These are phyloP conservation scores for Lagocephalus sceleratus DNA, from an alignment of 2,797 vertebrate genomes.

Conservation along the genomic window DNA sequence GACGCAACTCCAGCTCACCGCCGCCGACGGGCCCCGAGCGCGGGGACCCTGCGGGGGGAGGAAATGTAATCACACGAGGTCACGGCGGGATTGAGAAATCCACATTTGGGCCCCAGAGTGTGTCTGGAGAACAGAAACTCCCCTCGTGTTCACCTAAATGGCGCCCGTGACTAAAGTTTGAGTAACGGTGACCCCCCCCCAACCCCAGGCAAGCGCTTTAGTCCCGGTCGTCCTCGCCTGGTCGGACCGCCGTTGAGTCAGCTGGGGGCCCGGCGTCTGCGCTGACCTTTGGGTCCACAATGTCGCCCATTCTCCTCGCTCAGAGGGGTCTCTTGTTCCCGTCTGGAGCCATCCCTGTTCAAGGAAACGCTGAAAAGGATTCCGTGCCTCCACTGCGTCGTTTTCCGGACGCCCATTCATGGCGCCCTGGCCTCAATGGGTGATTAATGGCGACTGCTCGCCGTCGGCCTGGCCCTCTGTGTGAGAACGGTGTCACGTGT, in stretches of 20 bases:
- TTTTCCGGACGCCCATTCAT: slow-evolving; percentile 50
- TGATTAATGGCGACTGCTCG: slow-evolving; percentile 28
- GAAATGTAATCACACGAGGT: slow-evolving; percentile 32
- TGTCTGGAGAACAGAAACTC: slow-evolving; percentile 40
- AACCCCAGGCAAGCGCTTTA: slow-evolving; percentile 26
- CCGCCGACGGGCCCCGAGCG: background rate
- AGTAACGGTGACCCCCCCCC: slow-evolving; percentile 61
- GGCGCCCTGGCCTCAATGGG: slow-evolving; percentile 8
- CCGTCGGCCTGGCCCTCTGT: slow-evolving; percentile 3
- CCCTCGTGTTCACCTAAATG: slow-evolving; percentile 37
- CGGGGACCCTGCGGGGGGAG: slow-evolving; percentile 9
- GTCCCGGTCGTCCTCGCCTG: slow-evolving; percentile 25
- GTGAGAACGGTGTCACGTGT: slow-evolving; percentile 38
- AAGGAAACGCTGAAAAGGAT: slow-evolving; percentile 62
- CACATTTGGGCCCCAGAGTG: slow-evolving; percentile 15
- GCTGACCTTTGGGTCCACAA: slow-evolving; percentile 63
- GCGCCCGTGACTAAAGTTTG: slow-evolving; percentile 71
- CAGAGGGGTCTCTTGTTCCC: slow-evolving; percentile 60
- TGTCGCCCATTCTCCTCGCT: slow-evolving; percentile 56
- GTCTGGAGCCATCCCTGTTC: slow-evolving; percentile 60
- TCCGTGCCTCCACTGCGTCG: slow-evolving; percentile 41
- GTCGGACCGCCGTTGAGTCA: slow-evolving; percentile 62
- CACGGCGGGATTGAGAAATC: slow-evolving; percentile 40
- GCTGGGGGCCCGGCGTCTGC: slow-evolving; percentile 51
- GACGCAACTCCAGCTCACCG: slow-evolving; percentile 8